Evolutionary conservation across 2,113 vertebrate species (phyloP), one percentile per base, ranked within the genome.

Genomic region (Paracanthobrama guichenoti): DNA sequence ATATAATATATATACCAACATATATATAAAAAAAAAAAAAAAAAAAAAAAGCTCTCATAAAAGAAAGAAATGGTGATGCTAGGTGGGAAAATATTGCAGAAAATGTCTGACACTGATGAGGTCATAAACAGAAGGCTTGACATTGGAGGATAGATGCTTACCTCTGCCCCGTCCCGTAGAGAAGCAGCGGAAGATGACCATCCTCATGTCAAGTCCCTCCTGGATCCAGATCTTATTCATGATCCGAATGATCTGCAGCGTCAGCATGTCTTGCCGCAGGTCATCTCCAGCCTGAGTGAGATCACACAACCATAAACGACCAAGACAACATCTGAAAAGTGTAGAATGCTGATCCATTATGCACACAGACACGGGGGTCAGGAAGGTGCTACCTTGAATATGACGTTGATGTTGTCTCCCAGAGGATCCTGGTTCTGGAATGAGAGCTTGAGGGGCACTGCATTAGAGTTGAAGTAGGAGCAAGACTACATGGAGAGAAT

Each of bases 141-240:
- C 53, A 0, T 8, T 13, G 11, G 5, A 10, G 72, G n/a, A 9
- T 78, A 28, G 20, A 3, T 18, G 3, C 87, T 90, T 88, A 98
- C 98, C 98, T 94, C 95, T 93, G 0, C 96, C 96, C 0, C 96
- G 93, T 64, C 98, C 97, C 0, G 97, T 98, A 87, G 98, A 97
- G 92, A 97, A 98, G 86, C 98, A 99, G 77, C 95, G 96, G 91
- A 97, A 99, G 87, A 98, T 96, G 88, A 99, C 97, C 98, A 98
- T 98, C 90, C 96, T 97, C 98, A 99, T 99, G 87, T 99, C 97
- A 91, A 99, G 92, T 48, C 97, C 98, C 87, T 99, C 98, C 91
- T 98, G 97, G 84, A 99, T 95, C 98, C 98, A 99, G 92, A 99
- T 98, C 92, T 98, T 98, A 93, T 97, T 98, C 98, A 99, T 99